These are phyloP conservation scores for Brachymystax lenok DNA, from an alignment of 2,797 vertebrate species.

Conservation along the genomic window DNA sequence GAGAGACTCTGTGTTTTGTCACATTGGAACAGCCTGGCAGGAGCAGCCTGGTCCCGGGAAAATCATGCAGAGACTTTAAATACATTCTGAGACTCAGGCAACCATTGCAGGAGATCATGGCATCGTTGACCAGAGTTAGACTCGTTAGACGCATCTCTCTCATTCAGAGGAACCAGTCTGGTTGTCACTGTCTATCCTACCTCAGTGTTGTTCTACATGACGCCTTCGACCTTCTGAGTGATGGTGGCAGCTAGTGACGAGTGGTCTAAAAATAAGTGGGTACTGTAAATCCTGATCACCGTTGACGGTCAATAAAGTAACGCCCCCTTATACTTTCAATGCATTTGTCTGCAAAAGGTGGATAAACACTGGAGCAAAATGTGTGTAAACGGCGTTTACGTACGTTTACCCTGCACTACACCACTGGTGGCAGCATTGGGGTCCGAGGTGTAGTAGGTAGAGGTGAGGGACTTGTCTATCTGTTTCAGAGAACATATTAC, in stretches of 20 bases:
- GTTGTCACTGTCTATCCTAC: neutral
- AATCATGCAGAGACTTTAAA: neutral
- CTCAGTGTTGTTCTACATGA: neutral
- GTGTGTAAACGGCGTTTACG: no score
- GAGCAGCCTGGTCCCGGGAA: slow-evolving; percentile 6
- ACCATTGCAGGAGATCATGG: neutral
- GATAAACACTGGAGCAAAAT: neutral
- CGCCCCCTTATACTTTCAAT: neutral
- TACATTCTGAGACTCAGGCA: neutral
- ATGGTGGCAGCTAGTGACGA: neutral
- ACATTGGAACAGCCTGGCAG: neutral
- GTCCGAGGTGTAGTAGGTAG: neutral
- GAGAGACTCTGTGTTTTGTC: neutral
- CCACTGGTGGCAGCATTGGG: neutral
- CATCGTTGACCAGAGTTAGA: neutral
- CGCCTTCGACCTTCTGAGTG: neutral
- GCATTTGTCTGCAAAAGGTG: neutral
- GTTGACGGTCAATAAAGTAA: neutral
- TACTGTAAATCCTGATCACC: neutral
- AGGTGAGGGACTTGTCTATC: neutral
- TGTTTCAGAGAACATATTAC: slow-evolving; percentile 20
- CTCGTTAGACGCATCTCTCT: neutral
- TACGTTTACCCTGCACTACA: neutral
- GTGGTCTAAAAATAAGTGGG: neutral
- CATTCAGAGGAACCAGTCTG: neutral